These are phyloP conservation scores for Enteromius treurensis DNA, from an alignment of 2,797 vertebrate species.

Conservation along the genomic window DNA sequence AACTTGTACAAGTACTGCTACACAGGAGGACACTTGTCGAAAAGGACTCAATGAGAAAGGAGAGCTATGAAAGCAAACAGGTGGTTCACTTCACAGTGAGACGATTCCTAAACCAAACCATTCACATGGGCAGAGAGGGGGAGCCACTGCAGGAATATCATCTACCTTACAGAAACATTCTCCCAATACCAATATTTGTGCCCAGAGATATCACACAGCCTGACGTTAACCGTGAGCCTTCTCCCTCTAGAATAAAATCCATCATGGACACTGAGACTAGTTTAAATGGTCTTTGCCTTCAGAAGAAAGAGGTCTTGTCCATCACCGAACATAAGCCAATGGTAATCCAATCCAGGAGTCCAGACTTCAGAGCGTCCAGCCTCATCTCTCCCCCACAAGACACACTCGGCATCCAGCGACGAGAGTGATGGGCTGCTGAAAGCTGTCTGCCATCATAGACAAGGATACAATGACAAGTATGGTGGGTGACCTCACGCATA, in stretches of 20 bases:
- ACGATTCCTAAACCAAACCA: conserved; percentile 58
- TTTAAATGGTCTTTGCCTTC: conserved; percentile 24
- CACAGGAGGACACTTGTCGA: conserved; percentile 60
- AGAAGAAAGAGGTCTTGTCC: conserved; percentile 46
- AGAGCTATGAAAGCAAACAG: conserved; percentile 61
- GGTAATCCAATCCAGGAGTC: conserved; percentile 42
- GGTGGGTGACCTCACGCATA: conserved; percentile 12
- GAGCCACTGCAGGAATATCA: conserved; percentile 56
- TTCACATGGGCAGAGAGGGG: conserved; percentile 60
- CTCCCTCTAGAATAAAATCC: conserved; percentile 37
- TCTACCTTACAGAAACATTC: conserved; percentile 57
- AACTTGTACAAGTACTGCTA: conserved; percentile 9
- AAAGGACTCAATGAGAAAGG: conserved; percentile 50
- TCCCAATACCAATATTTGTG: conserved; percentile 63
- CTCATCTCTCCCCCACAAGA: conserved; percentile 55
- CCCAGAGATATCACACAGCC: conserved; percentile 52
- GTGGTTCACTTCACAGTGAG: conserved; percentile 60
- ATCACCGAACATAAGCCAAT: conserved; percentile 53
- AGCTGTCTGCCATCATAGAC: not conserved
- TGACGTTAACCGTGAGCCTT: conserved; percentile 35
- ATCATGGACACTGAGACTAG: conserved; percentile 43
- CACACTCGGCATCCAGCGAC: conserved; percentile 1
- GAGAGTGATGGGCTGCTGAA: conserved; percentile 35
- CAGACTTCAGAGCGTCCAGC: conserved; percentile 57
- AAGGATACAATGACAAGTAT: conserved; percentile 8